Evolutionary conservation across 2,888 invertebrate species (phyloP).

Genomic region (Microdon myrmicae): DNA sequence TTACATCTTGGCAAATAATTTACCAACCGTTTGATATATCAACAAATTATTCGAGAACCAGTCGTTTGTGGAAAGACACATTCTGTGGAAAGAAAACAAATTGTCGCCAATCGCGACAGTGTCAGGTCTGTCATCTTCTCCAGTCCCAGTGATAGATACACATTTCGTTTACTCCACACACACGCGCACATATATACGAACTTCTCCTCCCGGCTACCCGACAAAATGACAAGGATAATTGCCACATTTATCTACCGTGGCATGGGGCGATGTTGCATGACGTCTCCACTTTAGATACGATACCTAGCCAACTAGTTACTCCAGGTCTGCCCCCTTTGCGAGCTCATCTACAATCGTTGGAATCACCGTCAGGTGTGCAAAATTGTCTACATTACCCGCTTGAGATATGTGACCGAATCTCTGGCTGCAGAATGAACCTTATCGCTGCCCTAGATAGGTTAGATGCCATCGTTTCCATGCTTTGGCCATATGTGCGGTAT

Average conservation of each 20-base stretch:
- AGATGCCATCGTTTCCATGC: no score
- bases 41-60: slow-evolving; percentile 21
- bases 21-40: no score
- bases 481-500: no score
- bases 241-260: slow-evolving; percentile 39
- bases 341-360: no score
- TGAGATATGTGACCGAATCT: slow-evolving; percentile 36
- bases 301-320: neutral
- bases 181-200: no score
- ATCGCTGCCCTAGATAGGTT: no score
- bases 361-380: slow-evolving; percentile 44
- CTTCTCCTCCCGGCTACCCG: slow-evolving; percentile 21
- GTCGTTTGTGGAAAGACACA: slow-evolving; percentile 14
- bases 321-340: neutral
- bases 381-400: slow-evolving; percentile 42
- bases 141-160: slow-evolving; percentile 27
- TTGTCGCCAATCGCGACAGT: slow-evolving; percentile 42
- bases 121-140: slow-evolving; percentile 14
- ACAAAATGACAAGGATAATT: slow-evolving; percentile 51
- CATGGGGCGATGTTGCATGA: slow-evolving; percentile 15
- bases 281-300: neutral
- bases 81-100: slow-evolving; percentile 17
- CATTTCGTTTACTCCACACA: slow-evolving; percentile 22
- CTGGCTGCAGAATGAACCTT: no score
- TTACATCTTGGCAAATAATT: no score